These are phyloP conservation scores for Garra rufa DNA, from an alignment of 2,113 vertebrate genomes.

Conservation along the genomic window DNA sequence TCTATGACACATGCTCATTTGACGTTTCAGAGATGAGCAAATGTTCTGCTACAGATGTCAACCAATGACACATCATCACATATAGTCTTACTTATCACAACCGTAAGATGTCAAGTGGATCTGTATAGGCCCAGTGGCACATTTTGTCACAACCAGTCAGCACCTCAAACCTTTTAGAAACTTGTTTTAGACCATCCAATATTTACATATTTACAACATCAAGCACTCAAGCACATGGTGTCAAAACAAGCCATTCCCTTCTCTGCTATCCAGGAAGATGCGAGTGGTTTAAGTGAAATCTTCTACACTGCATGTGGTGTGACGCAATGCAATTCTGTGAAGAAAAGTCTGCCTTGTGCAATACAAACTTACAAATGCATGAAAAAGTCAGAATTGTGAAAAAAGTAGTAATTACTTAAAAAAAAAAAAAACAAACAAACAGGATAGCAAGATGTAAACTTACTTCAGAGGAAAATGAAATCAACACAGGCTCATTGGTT, in stretches of 20 bases:
- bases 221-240: not conserved
- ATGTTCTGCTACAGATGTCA: not conserved
- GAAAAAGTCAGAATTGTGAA: too few species aligned
- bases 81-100: not conserved
- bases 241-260: not conserved
- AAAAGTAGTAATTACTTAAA: too few species aligned
- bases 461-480: too few species aligned
- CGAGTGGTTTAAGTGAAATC: too few species aligned
- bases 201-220: not conserved
- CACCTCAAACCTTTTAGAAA: not conserved
- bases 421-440: too few species aligned
- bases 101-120: not conserved
- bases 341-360: too few species aligned
- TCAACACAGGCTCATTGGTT: too few species aligned
- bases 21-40: not conserved
- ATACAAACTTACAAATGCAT: too few species aligned
- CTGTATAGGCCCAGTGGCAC: not conserved
- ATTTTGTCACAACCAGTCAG: not conserved
- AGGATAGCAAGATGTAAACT: too few species aligned
- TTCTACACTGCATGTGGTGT: too few species aligned
- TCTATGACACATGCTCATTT: slow-evolving; percentile 2
- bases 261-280: not conserved
- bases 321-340: too few species aligned
- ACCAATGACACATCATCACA: not conserved
- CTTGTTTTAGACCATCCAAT: not conserved